Base-by-base conservation (phyloP, 2,113 vertebrate genomes). In the Trogon surrucura region DNA sequence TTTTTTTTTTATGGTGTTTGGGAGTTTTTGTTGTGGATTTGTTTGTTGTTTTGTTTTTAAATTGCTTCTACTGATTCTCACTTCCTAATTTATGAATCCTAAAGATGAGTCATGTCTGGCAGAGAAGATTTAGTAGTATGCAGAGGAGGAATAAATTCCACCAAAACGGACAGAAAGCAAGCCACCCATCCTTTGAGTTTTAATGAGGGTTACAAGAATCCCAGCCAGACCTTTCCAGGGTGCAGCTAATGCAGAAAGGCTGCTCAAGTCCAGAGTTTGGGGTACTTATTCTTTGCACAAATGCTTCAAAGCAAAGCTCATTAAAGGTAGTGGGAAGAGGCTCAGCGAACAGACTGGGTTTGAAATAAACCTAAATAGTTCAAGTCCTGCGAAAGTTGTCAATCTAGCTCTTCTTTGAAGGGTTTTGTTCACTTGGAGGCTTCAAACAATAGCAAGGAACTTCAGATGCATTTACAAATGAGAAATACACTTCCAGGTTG, bases 51-150 rank as follows among this genome's bases (percentile, higher is more conserved):
- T 41, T 57, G 36, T 48, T 75, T 61, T 9, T 16, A 8, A 53
- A 87, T 72, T 65, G 34, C 41, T 93, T 88, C 72, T 85, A 8
- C 65, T 48, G 38, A 81, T 91, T 94, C 92, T 84, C 58, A 45
- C 84, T 94, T 69, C 38, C 66, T 95, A 72, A 95, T 92, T 95
- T 92, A 95, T 91, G 87, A 92, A 79, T 75, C 69, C 64, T 81
- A 38, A 92, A 78, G 72, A 97, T 95, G 95, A 95, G 78, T 95
- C 94, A 94, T n/a, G 91, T 96, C 95, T 97, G 87, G 73, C 62
- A 80, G 78, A 81, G 48, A 85, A 53, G 58, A 94, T 82, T 95
- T 96, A 94, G 66, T 30, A 78, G 61, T 23, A 85, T 67, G 87
- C 91, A 92, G 87, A 91, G 51, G 36, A 95, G 41, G 73, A 80